A percentile compares a stretch with the other conserved stretches of the same genome.
phyloP scores from a whole-genome alignment of 2,113 vertebrate genomes.

The Dolichotis patagonum region DNA sequence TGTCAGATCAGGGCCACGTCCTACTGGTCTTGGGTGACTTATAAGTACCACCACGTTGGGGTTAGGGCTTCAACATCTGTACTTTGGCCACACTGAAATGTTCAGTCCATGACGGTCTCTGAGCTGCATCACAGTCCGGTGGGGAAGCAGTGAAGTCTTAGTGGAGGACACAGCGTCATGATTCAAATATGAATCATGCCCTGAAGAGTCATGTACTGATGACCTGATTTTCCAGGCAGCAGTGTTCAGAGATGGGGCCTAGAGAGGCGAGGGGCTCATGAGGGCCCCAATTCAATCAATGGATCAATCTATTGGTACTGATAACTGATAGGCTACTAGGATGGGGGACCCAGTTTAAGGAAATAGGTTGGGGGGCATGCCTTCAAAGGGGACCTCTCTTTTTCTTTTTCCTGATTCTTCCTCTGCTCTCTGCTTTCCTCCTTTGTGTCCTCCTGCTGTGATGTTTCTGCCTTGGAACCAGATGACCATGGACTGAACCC shows the following conservation, averaged over 20 bases:
- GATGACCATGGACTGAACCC: background rate
- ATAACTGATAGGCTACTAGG: background rate
- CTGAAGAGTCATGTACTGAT: background rate
- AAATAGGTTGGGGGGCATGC: background rate
- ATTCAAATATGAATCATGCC: background rate
- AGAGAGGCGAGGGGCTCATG: background rate
- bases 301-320: too few species aligned
- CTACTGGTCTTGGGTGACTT: background rate
- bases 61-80: too few species aligned
- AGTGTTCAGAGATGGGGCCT: background rate
- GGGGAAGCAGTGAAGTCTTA: too few species aligned
- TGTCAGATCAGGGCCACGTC: background rate
- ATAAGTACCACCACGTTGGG: background rate
- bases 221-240: background rate
- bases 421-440: background rate
- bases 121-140: too few species aligned
- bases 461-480: background rate
- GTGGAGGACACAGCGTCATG: background rate
- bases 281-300: background rate
- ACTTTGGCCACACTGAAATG: background rate
- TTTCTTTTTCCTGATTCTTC: background rate
- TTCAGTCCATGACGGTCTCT: too few species aligned
- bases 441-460: background rate
- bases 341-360: background rate
- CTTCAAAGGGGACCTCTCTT: background rate